These are phyloP conservation scores for Philopedon plagiatum DNA, from an alignment of 2,888 invertebrate species.

Conservation along the genomic window DNA sequence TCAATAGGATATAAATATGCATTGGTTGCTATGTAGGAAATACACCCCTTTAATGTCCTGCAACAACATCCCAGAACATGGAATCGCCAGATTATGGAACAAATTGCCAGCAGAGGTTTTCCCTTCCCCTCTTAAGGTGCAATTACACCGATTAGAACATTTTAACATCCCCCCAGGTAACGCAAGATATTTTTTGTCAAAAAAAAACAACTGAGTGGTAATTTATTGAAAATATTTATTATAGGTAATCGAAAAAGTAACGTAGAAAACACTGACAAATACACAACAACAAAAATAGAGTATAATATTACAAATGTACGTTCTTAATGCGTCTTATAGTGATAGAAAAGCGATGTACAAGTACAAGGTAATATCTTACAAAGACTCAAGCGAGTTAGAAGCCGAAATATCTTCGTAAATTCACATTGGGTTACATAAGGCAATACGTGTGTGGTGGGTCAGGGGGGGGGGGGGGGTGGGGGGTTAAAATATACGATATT, in stretches of 20 bases:
- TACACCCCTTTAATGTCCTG: no score
- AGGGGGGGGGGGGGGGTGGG: neutral
- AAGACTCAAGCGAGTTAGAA: slow-evolving; percentile 27
- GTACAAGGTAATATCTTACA: slow-evolving; percentile 36
- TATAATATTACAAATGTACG: slow-evolving; percentile 43
- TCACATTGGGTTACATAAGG: slow-evolving; percentile 23
- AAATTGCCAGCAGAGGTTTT: no score
- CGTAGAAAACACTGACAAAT: slow-evolving; percentile 60
- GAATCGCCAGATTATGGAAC: no score
- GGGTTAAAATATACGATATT: neutral
- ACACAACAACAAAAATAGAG: slow-evolving; percentile 54
- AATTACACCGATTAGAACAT: no score
- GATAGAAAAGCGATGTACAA: slow-evolving; percentile 42
- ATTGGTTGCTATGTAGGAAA: no score
- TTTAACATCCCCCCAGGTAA: no score
- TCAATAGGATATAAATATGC: no score
- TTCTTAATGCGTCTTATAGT: slow-evolving; percentile 22
- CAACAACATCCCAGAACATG: no score
- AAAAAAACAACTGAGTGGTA: neutral
- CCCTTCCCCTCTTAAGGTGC: no score
- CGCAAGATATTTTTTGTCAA: neutral
- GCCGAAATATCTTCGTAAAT: slow-evolving; percentile 6
- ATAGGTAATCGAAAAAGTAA: slow-evolving; percentile 56
- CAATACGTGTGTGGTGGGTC: slow-evolving; percentile 19
- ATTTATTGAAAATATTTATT: slow-evolving; percentile 57